Evolutionary conservation across 2,888 invertebrate species (phyloP), one percentile per base, ranked within the genome.

Genomic region (Piscicola geometra): DNA sequence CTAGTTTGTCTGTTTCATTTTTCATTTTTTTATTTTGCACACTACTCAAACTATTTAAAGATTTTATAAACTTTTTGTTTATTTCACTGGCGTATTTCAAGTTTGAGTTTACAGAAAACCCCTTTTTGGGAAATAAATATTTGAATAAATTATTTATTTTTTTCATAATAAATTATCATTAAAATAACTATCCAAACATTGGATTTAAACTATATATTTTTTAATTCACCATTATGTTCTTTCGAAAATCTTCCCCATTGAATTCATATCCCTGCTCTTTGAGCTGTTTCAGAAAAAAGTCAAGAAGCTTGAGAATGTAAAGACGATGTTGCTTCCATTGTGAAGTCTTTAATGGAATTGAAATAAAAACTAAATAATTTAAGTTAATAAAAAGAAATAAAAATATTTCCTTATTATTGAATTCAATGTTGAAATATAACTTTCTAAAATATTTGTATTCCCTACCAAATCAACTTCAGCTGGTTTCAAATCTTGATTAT

Each of bases 241-340:
- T 5, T 56, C 3, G 3, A 21, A 56, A 56, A 21, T 25, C 25
- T 15, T 56, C 60, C 21, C 9, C 3, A 21, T 56, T 41, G 41
- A 41, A 41, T 41, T 5, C 5, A 5, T 9, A 41, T 41, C 41
- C 41, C 41, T 41, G 41, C 15, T 41, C 9, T 41, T 15, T 56
- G 9, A 25, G 60, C 60, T 56, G n/a, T 21, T 56, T 5, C 25
- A 56, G 21, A 5, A 56, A 56, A 21, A 9, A 56, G 25, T 56
- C 60, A 5, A 56, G 60, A 3, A 56, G 25, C 25, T 56, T 25
- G n/a, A 56, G 25, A 25, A 56, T 56, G 3, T 18, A 21, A 15
- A 5, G 21, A 18, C 60, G 9, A n/a, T 56, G 60, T 21, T 56
- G 60, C 60, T 56, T 56, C 60, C 60, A 56, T 56, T 56, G 60